These are phyloP conservation scores for Chironomus riparius DNA, from an alignment of 2,888 invertebrate genomes.

Conservation along the genomic window DNA sequence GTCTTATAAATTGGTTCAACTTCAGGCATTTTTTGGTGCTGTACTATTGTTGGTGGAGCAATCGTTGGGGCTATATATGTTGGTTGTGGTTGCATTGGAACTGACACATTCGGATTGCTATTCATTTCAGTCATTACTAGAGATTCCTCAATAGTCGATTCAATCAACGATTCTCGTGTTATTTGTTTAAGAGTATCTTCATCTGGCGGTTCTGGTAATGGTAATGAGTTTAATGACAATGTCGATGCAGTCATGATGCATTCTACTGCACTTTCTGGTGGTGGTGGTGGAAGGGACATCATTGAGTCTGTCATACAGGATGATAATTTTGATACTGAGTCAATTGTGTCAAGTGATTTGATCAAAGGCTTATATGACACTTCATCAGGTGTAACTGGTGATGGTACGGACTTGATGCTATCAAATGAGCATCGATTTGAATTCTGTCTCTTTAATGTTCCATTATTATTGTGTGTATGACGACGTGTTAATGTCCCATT, in stretches of 20 bases:
- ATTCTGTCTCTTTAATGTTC: conserved; percentile 39
- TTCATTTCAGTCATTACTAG: conserved; percentile 44
- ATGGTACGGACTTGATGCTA: conserved; percentile 39
- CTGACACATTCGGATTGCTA: too few relatives aligned
- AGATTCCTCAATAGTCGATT: conserved; percentile 47
- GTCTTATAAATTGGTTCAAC: conserved; percentile 31
- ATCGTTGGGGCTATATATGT: neutral
- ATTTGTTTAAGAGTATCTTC: conserved; percentile 45
- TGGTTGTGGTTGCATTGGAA: neutral
- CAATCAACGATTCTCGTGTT: neutral
- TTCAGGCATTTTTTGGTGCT: conserved; percentile 28
- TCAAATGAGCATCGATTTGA: conserved; percentile 38
- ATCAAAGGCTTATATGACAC: neutral
- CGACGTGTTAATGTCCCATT: conserved; percentile 52
- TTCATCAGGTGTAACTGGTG: conserved; percentile 34
- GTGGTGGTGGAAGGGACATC: conserved; percentile 59
- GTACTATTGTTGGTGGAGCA: conserved; percentile 2
- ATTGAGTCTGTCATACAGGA: conserved; percentile 46
- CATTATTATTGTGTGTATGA: conserved; percentile 42
- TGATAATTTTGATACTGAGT: conserved; percentile 28
- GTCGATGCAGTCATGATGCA: conserved; percentile 45
- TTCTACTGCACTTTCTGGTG: conserved; percentile 45
- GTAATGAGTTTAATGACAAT: conserved; percentile 68
- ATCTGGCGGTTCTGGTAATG: conserved; percentile 62
- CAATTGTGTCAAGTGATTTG: neutral